Conservation (phyloP, 1,140 invertebrate species). For the Lasioglossum albipes region DNA sequence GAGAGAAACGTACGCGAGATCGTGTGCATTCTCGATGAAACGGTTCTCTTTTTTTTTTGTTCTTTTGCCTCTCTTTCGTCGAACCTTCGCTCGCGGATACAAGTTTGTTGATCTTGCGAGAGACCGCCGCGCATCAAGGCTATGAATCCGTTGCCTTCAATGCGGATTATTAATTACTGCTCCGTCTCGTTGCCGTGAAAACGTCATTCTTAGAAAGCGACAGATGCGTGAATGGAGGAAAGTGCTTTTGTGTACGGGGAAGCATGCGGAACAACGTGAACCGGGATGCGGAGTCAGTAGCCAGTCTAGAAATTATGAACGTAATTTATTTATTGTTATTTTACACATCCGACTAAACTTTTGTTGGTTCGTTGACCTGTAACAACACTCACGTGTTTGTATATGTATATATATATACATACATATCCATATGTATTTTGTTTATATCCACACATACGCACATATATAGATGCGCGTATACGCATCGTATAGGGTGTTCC, state of each 20-base stretch:
- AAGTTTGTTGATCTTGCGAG: slow-evolving; percentile 29
- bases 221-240: slow-evolving; percentile 44
- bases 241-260: slow-evolving; percentile 46
- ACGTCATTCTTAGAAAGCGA: slow-evolving; percentile 19
- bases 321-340: slow-evolving; percentile 39
- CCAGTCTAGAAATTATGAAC: slow-evolving; percentile 29
- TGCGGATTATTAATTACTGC: neutral
- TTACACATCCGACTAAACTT: slow-evolving; percentile 33
- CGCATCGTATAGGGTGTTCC: too few species aligned
- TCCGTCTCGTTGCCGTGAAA: slow-evolving; percentile 26
- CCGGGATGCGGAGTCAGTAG: slow-evolving; percentile 21
- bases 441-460: neutral
- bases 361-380: slow-evolving; percentile 46
- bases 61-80: slow-evolving; percentile 27
- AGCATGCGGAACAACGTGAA: slow-evolving; percentile 35
- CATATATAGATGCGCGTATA: neutral
- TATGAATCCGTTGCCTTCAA: slow-evolving; percentile 17
- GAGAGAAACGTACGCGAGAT: slow-evolving; percentile 40
- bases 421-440: neutral
- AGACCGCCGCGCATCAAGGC: slow-evolving; percentile 3
- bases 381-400: slow-evolving; percentile 1
- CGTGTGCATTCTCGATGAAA: slow-evolving; percentile 42
- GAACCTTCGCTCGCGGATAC: slow-evolving; percentile 15
- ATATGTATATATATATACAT: neutral
- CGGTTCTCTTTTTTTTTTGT: too few species aligned